Evolutionary conservation across 1,140 invertebrate species (phyloP), one percentile per base, ranked within the genome.

Genomic region (Zaprionus davidi): DNA sequence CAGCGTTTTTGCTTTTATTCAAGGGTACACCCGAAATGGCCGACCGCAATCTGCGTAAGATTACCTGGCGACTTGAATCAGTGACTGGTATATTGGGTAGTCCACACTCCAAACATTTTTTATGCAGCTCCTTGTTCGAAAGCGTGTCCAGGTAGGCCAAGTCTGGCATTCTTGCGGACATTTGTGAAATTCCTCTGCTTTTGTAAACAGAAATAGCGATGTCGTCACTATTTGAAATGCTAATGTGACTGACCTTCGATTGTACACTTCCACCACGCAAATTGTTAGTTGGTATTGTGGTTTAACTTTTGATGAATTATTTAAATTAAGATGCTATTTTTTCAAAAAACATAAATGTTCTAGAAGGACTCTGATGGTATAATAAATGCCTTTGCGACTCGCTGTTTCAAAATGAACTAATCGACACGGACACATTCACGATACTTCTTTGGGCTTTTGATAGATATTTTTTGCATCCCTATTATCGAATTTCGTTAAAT

Each of bases 71-170:
- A n/a, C 79, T 92, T 28, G 85, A 81, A 22, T 88, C 78, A 2
- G 91, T 91, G 1, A 92, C 83, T 11, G 91, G 91, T 13, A 92
- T 76, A 34, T 70, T 82, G 3, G 91, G 91, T 28, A 92, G 46
- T 1, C 86, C 90, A 24, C 60, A 67, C 65, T 92, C 76, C n/a
- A 80, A 28, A 62, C 91, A 92, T 71, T 92, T 92, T 11, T 63
- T 62, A 17, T 87, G 71, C 22, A 92, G 51, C 13, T 91, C 77
- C 53, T 85, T 91, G 74, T 92, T 85, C 24, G 70, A 67, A 17
- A 92, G 34, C 1, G 59, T 53, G 2, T 92, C 79, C 11, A 92
- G 57, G 34, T 71, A 78, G 13, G 84, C 53, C 17, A 80, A 15
- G 24, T 85, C 85, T 6, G 85, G 81, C 85, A 90, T 90, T 55